Conservation (phyloP, 1,140 invertebrate species). For the Trigoniulus corallinus region DNA sequence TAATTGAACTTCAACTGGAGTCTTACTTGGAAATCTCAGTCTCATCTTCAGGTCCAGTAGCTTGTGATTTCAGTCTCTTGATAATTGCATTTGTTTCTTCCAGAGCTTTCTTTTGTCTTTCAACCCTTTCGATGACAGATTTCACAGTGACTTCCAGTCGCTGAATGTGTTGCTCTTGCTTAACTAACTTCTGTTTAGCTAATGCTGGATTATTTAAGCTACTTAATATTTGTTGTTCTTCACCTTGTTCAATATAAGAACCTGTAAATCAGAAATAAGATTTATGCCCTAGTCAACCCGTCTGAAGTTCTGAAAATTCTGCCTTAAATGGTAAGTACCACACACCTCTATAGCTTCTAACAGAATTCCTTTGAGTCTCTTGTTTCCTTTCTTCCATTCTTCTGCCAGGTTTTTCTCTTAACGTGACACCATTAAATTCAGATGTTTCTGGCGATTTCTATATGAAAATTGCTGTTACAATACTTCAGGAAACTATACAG, state of each 20-base stretch:
- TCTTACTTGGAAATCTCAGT: background rate
- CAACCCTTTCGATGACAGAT: background rate
- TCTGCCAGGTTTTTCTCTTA: too few species aligned
- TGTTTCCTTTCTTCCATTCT: too few species aligned
- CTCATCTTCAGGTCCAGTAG: background rate
- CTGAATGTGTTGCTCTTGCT: background rate
- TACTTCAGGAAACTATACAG: too few species aligned
- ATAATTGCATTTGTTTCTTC: background rate
- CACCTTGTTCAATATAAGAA: conserved; percentile 7
- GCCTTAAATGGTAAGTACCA: too few species aligned
- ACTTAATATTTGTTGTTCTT: conserved; percentile 1
- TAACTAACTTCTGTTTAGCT: background rate
- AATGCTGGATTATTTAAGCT: conserved; percentile 1
- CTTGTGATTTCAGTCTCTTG: background rate
- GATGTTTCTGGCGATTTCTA: too few species aligned
- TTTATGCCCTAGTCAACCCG: too few species aligned
- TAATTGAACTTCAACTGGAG: background rate
- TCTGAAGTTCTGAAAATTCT: too few species aligned
- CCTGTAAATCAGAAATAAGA: background rate
- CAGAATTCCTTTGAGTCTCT: too few species aligned
- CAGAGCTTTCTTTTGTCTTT: background rate
- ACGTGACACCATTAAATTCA: too few species aligned
- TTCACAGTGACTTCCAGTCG: conserved; percentile 1
- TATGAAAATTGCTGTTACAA: too few species aligned
- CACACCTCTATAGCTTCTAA: too few species aligned